Evolutionary conservation across 2,113 vertebrate genomes (phyloP), one percentile per base, ranked within the genome.

Genomic region (Megaleporinus macrocephalus): DNA sequence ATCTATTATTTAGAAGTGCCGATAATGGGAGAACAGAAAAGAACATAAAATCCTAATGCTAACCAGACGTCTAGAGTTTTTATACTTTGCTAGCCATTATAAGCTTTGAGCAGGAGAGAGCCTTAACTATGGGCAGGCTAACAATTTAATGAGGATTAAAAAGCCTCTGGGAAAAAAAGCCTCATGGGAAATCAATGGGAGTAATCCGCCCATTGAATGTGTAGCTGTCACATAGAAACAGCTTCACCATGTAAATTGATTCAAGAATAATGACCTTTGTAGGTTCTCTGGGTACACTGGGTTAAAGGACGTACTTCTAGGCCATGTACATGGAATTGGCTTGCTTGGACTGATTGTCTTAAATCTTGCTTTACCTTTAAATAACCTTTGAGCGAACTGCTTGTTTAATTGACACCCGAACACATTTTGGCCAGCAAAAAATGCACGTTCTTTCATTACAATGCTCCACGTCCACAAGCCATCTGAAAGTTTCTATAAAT

Each of bases 61-160:
- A 5, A 22, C 10, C 24, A 61, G 57, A 10, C n/a, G 3, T 24
- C 22, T 61, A 24, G 2, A 24, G 57, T n/a, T 12, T 61, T 26
- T n/a, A 57, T 57, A 13, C n/a, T 12, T 13, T 61, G 57, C n/a
- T 61, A 61, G 57, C 57, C 57, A 61, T 61, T 61, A 61, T 22
- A 61, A 26, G 57, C 57, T 61, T 26, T 61, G 22, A n/a, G 10
- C 24, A 15, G 22, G n/a, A 61, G 4, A 61, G 53, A 61, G 26
- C n/a, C 57, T 61, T 26, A 59, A 10, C 55, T 61, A 61, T 2
- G 57, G 57, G 57, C 22, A 61, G n/a, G n/a, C 57, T 24, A 61
- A 61, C 57, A 26, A 24, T 61, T 61, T 61, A 61, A 61, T 61
- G 57, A 61, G 57, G 57, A 26, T 61, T n/a, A 61, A 61, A 26